Evolutionary conservation across 1,140 invertebrate genomes (phyloP).

Genomic region (Thalassaphorura encarpata): DNA sequence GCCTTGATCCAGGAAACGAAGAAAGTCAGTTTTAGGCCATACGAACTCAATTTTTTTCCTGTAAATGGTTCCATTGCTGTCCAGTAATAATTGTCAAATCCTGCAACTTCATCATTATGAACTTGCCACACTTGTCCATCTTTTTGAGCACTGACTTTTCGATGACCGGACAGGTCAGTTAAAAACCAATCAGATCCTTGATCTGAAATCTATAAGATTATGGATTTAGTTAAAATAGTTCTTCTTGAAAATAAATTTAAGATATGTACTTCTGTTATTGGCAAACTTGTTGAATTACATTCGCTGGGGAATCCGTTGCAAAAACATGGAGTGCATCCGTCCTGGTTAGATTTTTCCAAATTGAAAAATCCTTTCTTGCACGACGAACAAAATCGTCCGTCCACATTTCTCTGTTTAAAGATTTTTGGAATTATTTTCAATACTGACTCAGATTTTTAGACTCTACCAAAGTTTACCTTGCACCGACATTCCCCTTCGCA

Average conservation of each 20-base stretch:
- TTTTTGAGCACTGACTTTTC: conserved; percentile 33
- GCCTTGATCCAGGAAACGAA: conserved; percentile 72
- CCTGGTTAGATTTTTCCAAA: conserved; percentile 57
- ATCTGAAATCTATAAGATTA: conserved; percentile 10
- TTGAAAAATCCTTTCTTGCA: conserved; percentile 80
- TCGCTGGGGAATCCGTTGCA: conserved; percentile 81
- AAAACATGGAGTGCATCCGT: conserved; percentile 80
- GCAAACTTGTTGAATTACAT: conserved; percentile 23
- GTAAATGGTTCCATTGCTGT: conserved; percentile 43
- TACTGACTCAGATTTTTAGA: background rate
- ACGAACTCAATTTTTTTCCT: conserved; percentile 66
- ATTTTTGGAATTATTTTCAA: background rate
- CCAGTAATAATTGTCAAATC: conserved; percentile 54
- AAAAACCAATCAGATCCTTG: conserved; percentile 31
- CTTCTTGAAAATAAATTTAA: background rate
- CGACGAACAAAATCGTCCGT: conserved; percentile 63
- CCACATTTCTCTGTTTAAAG: conserved; percentile 49
- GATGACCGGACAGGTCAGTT: conserved; percentile 32
- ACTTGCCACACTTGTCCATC: conserved; percentile 32
- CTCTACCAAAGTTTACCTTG: conserved; percentile 49
- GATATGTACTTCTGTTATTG: background rate
- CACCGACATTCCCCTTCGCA: conserved; percentile 76
- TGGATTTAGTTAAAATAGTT: conserved; percentile 1
- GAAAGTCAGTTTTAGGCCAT: conserved; percentile 71
- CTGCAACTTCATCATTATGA: conserved; percentile 32